A percentile compares a stretch with the other conserved stretches of the same genome.
These are phyloP conservation scores for Xestia sexstrigata DNA, from an alignment of 2,888 invertebrate genomes.

Conservation along the genomic window DNA sequence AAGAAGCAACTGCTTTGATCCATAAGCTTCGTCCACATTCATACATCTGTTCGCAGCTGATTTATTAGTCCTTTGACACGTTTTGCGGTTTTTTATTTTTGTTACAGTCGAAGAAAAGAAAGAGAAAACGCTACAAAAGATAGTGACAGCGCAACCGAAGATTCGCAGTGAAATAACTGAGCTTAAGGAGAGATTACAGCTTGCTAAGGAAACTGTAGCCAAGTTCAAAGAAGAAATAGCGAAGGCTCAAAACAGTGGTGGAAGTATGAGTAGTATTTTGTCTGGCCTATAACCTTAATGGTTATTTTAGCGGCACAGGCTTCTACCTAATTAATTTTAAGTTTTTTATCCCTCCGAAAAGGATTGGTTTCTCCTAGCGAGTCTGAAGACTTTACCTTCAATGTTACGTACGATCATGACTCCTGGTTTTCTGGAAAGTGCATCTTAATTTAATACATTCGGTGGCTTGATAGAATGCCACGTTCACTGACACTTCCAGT, in stretches of 20 bases:
- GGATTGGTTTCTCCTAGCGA: neutral
- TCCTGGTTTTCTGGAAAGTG: neutral
- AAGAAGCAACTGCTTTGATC: neutral
- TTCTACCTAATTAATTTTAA: neutral
- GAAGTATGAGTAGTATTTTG: slow-evolving; percentile 62
- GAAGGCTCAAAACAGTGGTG: slow-evolving; percentile 79
- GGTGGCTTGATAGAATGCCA: neutral
- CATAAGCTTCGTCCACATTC: neutral
- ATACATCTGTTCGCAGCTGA: neutral
- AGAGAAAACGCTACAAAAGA: slow-evolving; percentile 94
- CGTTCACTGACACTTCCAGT: neutral
- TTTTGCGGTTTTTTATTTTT: slow-evolving; percentile 67
- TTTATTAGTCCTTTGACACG: no score
- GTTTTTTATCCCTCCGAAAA: neutral
- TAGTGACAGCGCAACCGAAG: slow-evolving; percentile 94
- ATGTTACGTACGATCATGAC: neutral
- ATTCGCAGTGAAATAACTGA: slow-evolving; percentile 95
- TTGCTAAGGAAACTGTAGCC: slow-evolving; percentile 96
- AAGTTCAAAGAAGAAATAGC: slow-evolving; percentile 95
- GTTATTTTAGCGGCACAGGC: no score
- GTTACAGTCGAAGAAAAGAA: slow-evolving; percentile 96
- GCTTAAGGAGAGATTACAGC: slow-evolving; percentile 95
- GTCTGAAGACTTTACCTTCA: neutral
- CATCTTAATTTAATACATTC: neutral
- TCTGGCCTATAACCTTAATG: slow-evolving; percentile 53